Evolutionary conservation across 2,113 vertebrate species (phyloP), one percentile per base, ranked within the genome.

Genomic region (Pheucticus melanocephalus): DNA sequence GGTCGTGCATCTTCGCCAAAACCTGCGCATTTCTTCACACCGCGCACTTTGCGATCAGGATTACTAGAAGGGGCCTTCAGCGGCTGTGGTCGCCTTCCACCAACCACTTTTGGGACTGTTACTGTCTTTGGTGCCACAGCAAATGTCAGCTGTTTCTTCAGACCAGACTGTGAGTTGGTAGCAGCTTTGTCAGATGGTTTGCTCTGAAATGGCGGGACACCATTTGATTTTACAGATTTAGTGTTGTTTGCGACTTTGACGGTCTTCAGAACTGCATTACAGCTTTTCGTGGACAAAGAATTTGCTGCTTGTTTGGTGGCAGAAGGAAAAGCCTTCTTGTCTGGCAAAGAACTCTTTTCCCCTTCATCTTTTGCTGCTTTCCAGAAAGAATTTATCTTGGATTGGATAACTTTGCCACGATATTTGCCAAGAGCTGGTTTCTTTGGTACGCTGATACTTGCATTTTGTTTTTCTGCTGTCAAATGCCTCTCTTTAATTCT

Each of bases 341-440:
- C 87, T 87, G 89, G 4, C 75, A 87, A 42, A 79, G 79, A 94
- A 82, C 50, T 86, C 39, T 95, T 91, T 1, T 56, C 90, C 11
- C 30, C 90, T 22, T 96, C 91, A 3, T 47, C 88, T 72, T 77
- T 76, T n/a, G 82, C 66, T 47, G 97, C 91, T 93, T 98, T 99
- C 97, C 99, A 97, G 92, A 99, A 99, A 22, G 99, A 99, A 77
- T 99, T 98, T 39, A 99, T 96, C 96, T 99, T 99, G 33, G 99
- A 99, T 69, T 98, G 98, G 39, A 99, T 95, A 70, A 99, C 96
- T 78, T 95, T 98, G 57, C 99, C 99, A 95, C 98, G 98, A 54
- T 99, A 99, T 39, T 97, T 97, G 51, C 99, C 99, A 27, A 97
- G 98, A 13, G 97, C 94, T 54, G 96, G 91, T 92, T 98, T 99